Conservation (phyloP, 2,113 vertebrate species). For the Ochotona princeps region DNA sequence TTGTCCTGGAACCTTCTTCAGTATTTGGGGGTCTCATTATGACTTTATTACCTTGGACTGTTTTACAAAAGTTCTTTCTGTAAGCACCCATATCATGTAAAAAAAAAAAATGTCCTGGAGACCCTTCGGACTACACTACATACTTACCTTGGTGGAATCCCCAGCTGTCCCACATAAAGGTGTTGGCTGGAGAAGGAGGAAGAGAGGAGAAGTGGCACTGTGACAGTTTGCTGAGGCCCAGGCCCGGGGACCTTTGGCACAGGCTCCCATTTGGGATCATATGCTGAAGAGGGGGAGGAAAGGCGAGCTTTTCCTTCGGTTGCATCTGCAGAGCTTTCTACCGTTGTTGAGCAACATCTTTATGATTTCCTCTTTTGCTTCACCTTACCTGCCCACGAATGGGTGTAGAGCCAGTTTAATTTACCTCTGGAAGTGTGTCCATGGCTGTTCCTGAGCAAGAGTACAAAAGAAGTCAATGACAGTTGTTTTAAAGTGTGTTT, state of each 20-base stretch:
- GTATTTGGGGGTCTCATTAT: constrained; percentile 46
- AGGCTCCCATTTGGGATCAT: neutral
- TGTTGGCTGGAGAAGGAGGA: constrained; percentile 19
- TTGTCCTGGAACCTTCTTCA: neutral
- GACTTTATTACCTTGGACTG: neutral
- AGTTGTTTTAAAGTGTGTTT: constrained; percentile 54
- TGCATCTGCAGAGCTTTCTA: neutral
- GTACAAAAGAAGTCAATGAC: constrained; percentile 39
- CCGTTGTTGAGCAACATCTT: neutral
- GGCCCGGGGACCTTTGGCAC: neutral
- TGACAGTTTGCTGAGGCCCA: neutral
- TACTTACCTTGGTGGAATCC: constrained; percentile 5
- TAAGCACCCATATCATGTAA: neutral
- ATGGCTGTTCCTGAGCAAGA: neutral
- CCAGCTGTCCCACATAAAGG: neutral
- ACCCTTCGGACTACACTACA: neutral
- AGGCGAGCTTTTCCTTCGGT: neutral
- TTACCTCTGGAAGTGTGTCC: constrained; percentile 51
- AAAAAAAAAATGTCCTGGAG: neutral
- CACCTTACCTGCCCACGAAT: neutral
- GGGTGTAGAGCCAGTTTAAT: neutral
- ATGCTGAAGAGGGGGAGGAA: neutral
- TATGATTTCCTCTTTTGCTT: constrained; percentile 41
- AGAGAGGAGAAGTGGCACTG: neutral
- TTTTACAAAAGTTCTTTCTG: constrained; percentile 49